A percentile compares a stretch with the other conserved stretches of the same genome.
Conservation (phyloP, 2,888 invertebrate species). For the Cataglyphis livida region DNA sequence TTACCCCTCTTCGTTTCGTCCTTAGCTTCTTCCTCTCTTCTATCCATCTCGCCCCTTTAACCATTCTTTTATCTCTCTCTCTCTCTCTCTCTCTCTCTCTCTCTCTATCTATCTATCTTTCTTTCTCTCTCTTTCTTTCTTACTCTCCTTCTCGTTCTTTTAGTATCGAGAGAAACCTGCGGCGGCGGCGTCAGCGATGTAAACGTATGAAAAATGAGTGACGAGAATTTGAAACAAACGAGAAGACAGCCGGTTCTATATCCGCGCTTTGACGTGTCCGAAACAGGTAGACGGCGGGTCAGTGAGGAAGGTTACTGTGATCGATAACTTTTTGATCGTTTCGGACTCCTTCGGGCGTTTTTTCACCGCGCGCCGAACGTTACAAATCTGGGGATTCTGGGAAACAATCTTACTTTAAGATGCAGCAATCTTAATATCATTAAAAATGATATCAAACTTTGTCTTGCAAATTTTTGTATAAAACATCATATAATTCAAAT, state of each 20-base stretch:
- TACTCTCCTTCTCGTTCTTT: conserved; percentile 30
- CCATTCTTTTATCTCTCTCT: conserved; percentile 1
- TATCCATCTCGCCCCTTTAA: neutral
- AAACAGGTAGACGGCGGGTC: conserved; percentile 67
- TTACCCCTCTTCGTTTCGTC: conserved; percentile 57
- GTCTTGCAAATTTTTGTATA: neutral
- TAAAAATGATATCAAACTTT: conserved; percentile 7
- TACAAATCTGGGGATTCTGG: conserved; percentile 35
- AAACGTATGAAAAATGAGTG: conserved; percentile 83
- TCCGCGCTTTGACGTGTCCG: conserved; percentile 53
- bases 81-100: neutral
- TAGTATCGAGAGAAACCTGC: conserved; percentile 55
- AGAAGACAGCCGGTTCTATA: conserved; percentile 76
- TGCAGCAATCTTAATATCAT: neutral
- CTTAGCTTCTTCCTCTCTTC: conserved; percentile 37
- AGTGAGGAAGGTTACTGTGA: conserved; percentile 53
- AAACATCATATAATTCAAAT: too few species aligned
- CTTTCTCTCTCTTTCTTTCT: neutral
- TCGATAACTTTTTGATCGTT: conserved; percentile 68
- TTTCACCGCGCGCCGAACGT: conserved; percentile 15
- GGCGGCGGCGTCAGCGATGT: conserved; percentile 60
- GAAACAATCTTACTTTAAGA: conserved; percentile 24
- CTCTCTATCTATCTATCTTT: conserved; percentile 2
- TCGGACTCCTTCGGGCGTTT: conserved; percentile 22
- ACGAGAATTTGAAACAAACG: conserved; percentile 81